Base-by-base conservation (phyloP, 1,140 invertebrate species). In the Mizuhopecten yessoensis region DNA sequence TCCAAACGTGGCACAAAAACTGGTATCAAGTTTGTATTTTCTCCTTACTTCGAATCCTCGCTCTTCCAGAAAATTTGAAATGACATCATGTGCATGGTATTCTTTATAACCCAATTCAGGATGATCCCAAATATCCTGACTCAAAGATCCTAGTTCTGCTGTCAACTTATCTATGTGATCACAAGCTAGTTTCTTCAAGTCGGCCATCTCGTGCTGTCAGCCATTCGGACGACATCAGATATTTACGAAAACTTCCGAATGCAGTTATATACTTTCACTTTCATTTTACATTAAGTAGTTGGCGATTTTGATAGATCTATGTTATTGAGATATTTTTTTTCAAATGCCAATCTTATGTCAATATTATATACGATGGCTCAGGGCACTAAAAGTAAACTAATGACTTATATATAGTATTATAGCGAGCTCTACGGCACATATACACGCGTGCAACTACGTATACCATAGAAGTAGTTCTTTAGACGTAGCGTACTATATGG, bases 61-160 rank as follows among this genome's bases (percentile, higher is more conserved):
- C 17, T 95, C 91, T 88, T 95, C 93, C 0, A 96, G 90, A 90
- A 94, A 94, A 17, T 94, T 87, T 0, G 95, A 94, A 9, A 96
- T 89, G 0, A 95, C 88, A 34, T 94, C 93, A 87, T 96, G 95
- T 34, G 96, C 95, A 57, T 91, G 89, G 34, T 92, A 89, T 90
- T 96, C 95, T 89, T 95, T 90, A 86, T 93, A 95, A 23, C 92
- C 93, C 10, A 95, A 75, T 91, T 96, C 96, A 1, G 96, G 96
- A 87, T 93, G 90, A 90, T 94, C 89, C 96, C 95, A 96, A 34
- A 96, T 93, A 0, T 87, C 86, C 49, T 92, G 87, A 88, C 94
- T 93, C 10, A 94, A 34, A 23, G 88, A 36, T 5, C 45, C 45
- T 33, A 94, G 89, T 17, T 92, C 90, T n/a, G 45, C 33, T n/a